Percentiles rank a stretch among this genome's conserved stretches.
Conservation (phyloP, 2,113 vertebrate genomes). For the Oncorhynchus clarkii region DNA sequence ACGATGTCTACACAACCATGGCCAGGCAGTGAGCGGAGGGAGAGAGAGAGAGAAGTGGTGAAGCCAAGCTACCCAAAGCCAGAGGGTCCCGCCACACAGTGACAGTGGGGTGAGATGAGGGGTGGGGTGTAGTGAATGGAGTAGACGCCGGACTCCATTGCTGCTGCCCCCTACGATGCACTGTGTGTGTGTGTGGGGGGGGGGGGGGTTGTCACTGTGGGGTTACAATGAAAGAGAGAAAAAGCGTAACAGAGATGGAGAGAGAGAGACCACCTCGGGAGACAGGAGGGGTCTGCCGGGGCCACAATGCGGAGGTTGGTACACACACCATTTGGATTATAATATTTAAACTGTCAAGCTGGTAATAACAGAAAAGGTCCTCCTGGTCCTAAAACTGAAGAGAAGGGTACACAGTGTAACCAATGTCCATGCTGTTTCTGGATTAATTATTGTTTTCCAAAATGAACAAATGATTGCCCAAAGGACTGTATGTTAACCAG, state of each 20-base stretch:
- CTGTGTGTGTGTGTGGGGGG: background rate
- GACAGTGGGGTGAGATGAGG: slow-evolving; percentile 7
- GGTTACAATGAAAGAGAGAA: background rate
- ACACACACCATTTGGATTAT: slow-evolving; percentile 21
- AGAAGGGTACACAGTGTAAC: background rate
- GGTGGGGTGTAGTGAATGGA: background rate
- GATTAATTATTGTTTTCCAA: background rate
- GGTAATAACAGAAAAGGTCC: slow-evolving; percentile 6
- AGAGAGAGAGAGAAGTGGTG: slow-evolving; percentile 50
- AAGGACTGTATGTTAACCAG: too few relatives aligned
- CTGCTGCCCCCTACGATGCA: slow-evolving; percentile 8
- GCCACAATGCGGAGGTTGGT: slow-evolving; percentile 20
- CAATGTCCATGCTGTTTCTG: background rate
- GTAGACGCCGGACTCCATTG: slow-evolving; percentile 3
- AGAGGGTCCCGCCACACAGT: slow-evolving; percentile 3
- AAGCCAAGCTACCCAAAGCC: slow-evolving; percentile 75
- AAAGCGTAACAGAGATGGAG: background rate
- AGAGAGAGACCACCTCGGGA: background rate
- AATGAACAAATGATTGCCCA: background rate
- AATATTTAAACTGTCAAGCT: background rate
- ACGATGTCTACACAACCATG: slow-evolving; percentile 91
- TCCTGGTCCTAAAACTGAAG: background rate
- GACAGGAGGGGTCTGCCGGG: background rate
- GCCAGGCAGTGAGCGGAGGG: slow-evolving; percentile 57
- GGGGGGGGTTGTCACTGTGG: background rate